Base-by-base conservation (phyloP, 1,140 invertebrate species). In the Drosophila miranda region DNA sequence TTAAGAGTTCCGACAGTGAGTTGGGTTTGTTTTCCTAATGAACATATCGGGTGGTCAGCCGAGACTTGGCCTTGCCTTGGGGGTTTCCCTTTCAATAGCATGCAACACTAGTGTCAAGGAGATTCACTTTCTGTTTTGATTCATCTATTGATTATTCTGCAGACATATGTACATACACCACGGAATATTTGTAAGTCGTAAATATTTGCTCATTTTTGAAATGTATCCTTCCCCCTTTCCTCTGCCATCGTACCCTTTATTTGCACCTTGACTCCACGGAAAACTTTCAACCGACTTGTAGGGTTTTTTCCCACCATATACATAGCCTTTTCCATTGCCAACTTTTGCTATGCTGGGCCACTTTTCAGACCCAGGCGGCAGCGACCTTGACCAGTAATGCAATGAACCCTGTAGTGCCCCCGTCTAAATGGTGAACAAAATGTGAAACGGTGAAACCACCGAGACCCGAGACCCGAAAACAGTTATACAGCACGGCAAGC, bases 331-430 rank as follows among this genome's bases (percentile, higher is more conserved):
- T 51, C 28, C 28, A 13, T 51, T 38, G 26, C 8, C 42, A 34
- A 61, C 44, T 76, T 70, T 38, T 13, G 3, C 34, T 38, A 11
- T 38, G 57, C 44, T 69, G 19, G 11, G 44, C 53, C 72, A 73
- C 49, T 80, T 77, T 69, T 68, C 73, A 86, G 41, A 66, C 76
- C 73, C 62, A 51, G 75, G 62, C 48, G 69, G 50, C 26, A 69
- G 58, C 78, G 82, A 78, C 81, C 81, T 86, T 86, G 81, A 81
- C 82, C 81, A 81, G 64, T 42, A 74, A 86, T 77, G 69, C 69
- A 87, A 68, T 87, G 78, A 86, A 87, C 82, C 61, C 81, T 68
- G 59, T 19, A 53, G 50, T 63, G 49, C 46, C 13, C 44, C 23
- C 52, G 23, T 30, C 51, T 21, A 64, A 64, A 8, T 44, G 46